Percentiles rank a stretch among this genome's conserved stretches.
Evolutionary conservation across 2,113 vertebrate species (phyloP).

Genomic region (Gambusia affinis): DNA sequence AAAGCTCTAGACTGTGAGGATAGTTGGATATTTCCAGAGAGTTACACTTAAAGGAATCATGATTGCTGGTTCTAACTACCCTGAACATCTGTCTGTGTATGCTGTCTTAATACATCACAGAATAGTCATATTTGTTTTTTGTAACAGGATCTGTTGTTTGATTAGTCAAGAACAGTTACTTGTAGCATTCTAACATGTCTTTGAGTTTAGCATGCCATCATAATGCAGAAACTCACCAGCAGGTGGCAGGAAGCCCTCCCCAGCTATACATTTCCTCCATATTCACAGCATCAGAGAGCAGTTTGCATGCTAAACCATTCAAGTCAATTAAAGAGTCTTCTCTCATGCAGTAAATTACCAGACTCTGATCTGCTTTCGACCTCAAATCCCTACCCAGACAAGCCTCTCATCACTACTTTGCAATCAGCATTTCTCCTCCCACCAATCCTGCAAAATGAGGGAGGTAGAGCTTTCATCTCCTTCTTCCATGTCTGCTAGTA

Average conservation of each 20-base stretch:
- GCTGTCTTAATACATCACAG: not conserved
- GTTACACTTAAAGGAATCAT: not conserved
- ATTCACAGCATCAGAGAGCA: constrained; percentile 46
- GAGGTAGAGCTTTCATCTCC: constrained; percentile 24
- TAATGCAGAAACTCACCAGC: constrained; percentile 3
- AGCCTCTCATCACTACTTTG: constrained; percentile 30
- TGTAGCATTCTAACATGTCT: not conserved
- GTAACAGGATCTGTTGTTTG: not conserved
- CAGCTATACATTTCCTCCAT: constrained; percentile 58
- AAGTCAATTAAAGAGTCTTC: constrained; percentile 66
- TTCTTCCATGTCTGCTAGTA: constrained; percentile 1
- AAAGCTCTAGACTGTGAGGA: not conserved
- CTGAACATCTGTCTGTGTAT: not conserved
- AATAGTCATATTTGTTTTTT: not conserved
- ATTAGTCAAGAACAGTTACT: not conserved
- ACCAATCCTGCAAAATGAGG: constrained; percentile 18
- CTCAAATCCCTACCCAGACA: constrained; percentile 59
- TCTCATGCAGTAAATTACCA: constrained; percentile 62
- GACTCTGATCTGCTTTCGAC: constrained; percentile 62
- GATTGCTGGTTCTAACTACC: not conserved
- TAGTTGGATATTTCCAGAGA: not conserved
- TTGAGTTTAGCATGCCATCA: not conserved
- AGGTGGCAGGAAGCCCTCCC: constrained; percentile 35
- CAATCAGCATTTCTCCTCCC: constrained; percentile 36
- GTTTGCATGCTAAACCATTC: constrained; percentile 66